These are phyloP conservation scores for Hermaeophaga mercurialis DNA, from an alignment of 2,888 invertebrate genomes.

Conservation along the genomic window DNA sequence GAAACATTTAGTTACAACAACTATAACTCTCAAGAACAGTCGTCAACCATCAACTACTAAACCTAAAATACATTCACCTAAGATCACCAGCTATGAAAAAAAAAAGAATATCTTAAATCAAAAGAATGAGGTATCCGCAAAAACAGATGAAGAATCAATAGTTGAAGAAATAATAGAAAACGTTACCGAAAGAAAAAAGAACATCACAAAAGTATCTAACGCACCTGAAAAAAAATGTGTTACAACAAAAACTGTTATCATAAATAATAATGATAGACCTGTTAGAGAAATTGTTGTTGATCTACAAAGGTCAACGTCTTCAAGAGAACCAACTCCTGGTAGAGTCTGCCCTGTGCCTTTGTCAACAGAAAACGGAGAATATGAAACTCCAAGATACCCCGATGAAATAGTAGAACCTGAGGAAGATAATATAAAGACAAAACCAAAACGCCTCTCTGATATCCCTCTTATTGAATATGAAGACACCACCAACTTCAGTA, in stretches of 20 bases:
- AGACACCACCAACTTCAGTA: conserved; percentile 62
- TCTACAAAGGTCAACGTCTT: conserved; percentile 74
- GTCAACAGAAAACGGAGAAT: conserved; percentile 61
- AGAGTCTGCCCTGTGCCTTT: conserved; percentile 71
- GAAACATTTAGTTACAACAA: conserved; percentile 46
- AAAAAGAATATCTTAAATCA: conserved; percentile 30
- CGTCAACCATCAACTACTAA: conserved; percentile 33
- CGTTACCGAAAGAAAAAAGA: conserved; percentile 7
- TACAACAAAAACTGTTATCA: conserved; percentile 62
- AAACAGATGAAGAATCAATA: conserved; percentile 43
- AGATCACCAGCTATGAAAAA: conserved; percentile 29
- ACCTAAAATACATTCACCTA: conserved; percentile 32
- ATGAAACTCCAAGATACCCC: conserved; percentile 71
- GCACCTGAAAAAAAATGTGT: conserved; percentile 55
- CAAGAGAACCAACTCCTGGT: conserved; percentile 76
- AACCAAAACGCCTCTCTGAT: conserved; percentile 56
- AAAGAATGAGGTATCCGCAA: conserved; percentile 38
- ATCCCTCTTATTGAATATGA: conserved; percentile 66
- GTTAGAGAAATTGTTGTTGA: conserved; percentile 70
- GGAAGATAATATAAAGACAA: conserved; percentile 61
- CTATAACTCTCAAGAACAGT: conserved; percentile 46
- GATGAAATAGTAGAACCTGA: conserved; percentile 78
- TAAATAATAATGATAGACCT: conserved; percentile 55
- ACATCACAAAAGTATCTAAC: conserved; percentile 18
- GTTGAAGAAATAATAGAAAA: conserved; percentile 41